Percentiles rank a stretch among this genome's conserved stretches.
Evolutionary conservation across 1,140 invertebrate species (phyloP).

Genomic region (Orchesella cincta): DNA sequence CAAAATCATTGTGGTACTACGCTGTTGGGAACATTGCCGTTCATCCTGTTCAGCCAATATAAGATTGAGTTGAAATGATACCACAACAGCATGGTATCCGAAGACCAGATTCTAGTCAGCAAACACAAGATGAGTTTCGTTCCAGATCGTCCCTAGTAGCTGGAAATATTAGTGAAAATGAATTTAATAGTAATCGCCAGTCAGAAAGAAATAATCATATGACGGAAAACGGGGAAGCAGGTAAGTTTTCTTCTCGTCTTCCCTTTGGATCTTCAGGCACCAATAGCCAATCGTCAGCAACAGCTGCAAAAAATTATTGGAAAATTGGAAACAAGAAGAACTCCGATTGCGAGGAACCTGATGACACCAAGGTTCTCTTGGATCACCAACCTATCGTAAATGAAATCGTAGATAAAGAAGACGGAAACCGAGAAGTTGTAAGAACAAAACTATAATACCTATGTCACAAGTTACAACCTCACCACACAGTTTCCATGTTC

Average conservation of each 20-base stretch:
- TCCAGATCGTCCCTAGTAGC: neutral
- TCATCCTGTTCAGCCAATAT: neutral
- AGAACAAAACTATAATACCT: too few species aligned
- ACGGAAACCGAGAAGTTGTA: too few species aligned
- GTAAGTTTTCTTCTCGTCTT: neutral
- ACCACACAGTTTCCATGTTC: too few species aligned
- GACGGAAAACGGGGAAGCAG: neutral
- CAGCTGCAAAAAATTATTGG: neutral
- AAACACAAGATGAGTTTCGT: constrained; percentile 1
- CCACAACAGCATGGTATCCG: constrained; percentile 29
- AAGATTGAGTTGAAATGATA: constrained; percentile 11
- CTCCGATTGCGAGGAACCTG: constrained; percentile 29
- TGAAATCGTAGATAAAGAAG: neutral
- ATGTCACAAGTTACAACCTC: too few species aligned
- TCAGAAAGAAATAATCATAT: constrained; percentile 15
- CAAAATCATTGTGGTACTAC: neutral
- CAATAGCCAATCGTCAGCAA: neutral
- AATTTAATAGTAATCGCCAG: neutral
- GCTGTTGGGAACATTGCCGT: neutral
- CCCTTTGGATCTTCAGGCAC: neutral
- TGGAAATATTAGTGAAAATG: neutral
- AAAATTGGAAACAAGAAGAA: constrained; percentile 20
- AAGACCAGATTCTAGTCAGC: neutral
- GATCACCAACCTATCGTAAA: neutral
- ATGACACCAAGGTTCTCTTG: constrained; percentile 27